These are phyloP conservation scores for Scolopax rusticola DNA, from an alignment of 2,797 vertebrate genomes.

Conservation along the genomic window DNA sequence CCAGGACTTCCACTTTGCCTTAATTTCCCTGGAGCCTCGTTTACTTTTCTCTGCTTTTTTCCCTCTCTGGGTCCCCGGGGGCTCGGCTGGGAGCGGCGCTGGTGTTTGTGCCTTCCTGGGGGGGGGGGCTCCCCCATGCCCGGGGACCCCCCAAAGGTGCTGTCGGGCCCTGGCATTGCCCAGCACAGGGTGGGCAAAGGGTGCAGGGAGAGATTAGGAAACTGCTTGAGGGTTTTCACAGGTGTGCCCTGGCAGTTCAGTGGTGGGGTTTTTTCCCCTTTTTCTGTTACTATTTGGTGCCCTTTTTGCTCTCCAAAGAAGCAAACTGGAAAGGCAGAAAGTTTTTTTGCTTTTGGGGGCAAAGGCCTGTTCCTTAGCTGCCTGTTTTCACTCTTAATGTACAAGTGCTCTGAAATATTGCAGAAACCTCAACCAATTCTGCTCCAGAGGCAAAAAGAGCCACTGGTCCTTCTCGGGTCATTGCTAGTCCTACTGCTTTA, in stretches of 20 bases:
- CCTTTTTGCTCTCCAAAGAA: not conserved
- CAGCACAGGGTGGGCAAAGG: not conserved
- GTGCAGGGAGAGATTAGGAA: rapidly evolving
- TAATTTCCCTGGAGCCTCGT: conserved; percentile 62
- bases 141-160: rapidly evolving
- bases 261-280: not conserved
- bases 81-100: not conserved
- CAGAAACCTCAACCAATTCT: not conserved
- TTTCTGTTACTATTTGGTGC: rapidly evolving
- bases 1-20: conserved; percentile 49
- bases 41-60: not conserved
- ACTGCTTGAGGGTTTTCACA: rapidly evolving
- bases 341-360: not conserved
- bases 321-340: not conserved
- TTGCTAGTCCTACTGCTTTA: not conserved
- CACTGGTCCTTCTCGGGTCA: not conserved
- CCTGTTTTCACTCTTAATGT: not conserved
- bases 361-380: not conserved
- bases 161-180: rapidly evolving
- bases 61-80: not conserved
- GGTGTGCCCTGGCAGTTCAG: rapidly evolving
- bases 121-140: not conserved
- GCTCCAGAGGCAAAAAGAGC: not conserved
- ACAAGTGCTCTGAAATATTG: not conserved
- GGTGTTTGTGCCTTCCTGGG: rapidly evolving